Base-by-base conservation (phyloP, 2,888 invertebrate species). In the Phania funesta region DNA sequence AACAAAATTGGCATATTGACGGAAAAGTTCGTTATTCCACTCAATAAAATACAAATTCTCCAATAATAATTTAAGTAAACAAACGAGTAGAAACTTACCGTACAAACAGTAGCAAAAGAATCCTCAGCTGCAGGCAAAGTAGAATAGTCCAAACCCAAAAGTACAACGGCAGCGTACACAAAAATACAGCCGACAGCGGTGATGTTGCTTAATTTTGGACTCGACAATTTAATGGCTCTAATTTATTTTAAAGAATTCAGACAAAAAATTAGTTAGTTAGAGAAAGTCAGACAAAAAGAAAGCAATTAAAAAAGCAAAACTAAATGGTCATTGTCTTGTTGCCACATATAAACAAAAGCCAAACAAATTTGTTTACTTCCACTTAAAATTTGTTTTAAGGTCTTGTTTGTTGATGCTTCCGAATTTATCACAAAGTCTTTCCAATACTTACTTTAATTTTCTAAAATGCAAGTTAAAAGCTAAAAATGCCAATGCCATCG, bases 221-320 rank as follows among this genome's bases (percentile, higher is more conserved):
- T 97, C 22, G 97, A 97, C 83, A 98, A 93, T 91, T 98, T 98
- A 90, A 98, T 97, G 84, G 96, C 96, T 90, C 97, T 96, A 92
- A 82, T 84, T 58, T 64, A 22, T 24, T 38, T 22, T 29, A 20
- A 35, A 77, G 81, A 78, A 62, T 38, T 26, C 41, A 65, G 41
- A 13, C 50, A 65, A 50, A 13, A 65, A n/a, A n/a, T n/a, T n/a
- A n/a, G n/a, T n/a, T n/a, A n/a, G n/a, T n/a, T n/a, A n/a, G 29
- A 60, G 11, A 46, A 52, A 52, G 2, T 11, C 4, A 24, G 38
- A 38, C n/a, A 32, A 38, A n/a, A 62, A 54, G 7, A 70, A 65
- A 60, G 64, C 65, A 60, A 71, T 71, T 65, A 71, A 71, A 22
- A 41, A 24, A n/a, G 24, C n/a, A 2, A 13, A 38, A 38, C 11